Base-by-base conservation (phyloP, 2,113 vertebrate species). In the Chlorodrepanis virens region DNA sequence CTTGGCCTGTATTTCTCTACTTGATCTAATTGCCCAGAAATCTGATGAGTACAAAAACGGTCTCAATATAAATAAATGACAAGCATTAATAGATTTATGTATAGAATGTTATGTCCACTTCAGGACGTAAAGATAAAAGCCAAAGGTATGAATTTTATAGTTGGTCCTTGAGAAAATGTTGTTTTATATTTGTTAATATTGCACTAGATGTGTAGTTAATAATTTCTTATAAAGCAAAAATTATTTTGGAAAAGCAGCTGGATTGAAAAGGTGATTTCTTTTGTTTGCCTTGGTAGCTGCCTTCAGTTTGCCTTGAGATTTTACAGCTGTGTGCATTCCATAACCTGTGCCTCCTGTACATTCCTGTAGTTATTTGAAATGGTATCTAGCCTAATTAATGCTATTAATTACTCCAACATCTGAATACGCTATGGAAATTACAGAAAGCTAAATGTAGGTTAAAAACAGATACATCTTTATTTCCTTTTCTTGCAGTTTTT, bases 21-120 rank as follows among this genome's bases (percentile, higher is more conserved):
- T 53, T 45, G 28, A 94, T 72, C 90, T 95, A 96, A 97, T 95
- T 96, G 79, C 52, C 82, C 87, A 82, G 53, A 93, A 95, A 95
- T 91, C 54, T 94, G 87, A 94, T 89, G 28, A 28, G 27, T 56
- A 95, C 56, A 94, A 95, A 95, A 49, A 67, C 15, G 22, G 44
- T 90, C 69, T 96, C 83, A 94, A 87, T 60, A 53, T 95, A 96
- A 95, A 42, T 69, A 74, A 72, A 94, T 95, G 23, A 23, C 65
- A 35, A 70, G 14, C 81, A 27, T 89, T 81, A 80, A 15, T 75
- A 96, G 39, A 53, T 44, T 28, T 35, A 65, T 9, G 4, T 29
- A 35, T 37, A 57, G 12, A 96, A 84, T 75, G 61, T 37, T 88
- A 35, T 20, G 25, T 53, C 50, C 21, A 60, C 33, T 87, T 92